phyloP scores from a whole-genome alignment of 2,888 invertebrate genomes.

The Azorinus chamasolen region DNA sequence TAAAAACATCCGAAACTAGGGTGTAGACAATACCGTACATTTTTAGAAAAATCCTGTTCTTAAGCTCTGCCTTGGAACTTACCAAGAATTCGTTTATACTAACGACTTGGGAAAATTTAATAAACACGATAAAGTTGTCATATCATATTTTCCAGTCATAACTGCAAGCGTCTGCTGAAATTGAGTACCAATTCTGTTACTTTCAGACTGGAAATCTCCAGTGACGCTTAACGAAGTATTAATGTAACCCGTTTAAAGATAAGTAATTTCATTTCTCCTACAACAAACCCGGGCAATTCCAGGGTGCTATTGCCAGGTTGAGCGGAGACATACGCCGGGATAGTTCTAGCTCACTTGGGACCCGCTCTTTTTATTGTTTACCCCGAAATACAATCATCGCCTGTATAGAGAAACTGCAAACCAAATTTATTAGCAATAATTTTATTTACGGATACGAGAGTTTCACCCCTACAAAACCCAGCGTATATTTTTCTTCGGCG shows the following conservation, averaged over 20 bases:
- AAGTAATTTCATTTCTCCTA: slow-evolving; percentile 70
- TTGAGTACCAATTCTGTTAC: too few species aligned
- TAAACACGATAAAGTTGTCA: too few species aligned
- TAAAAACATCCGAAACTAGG: too few species aligned
- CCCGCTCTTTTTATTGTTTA: slow-evolving; percentile 39
- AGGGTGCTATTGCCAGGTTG: background rate
- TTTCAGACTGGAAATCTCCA: too few species aligned
- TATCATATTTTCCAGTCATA: too few species aligned
- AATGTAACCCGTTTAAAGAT: slow-evolving; percentile 60
- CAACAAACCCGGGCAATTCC: slow-evolving; percentile 14
- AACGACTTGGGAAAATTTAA: too few species aligned
- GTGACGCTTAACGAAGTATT: slow-evolving; percentile 41
- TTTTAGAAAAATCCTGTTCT: too few species aligned
- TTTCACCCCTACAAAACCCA: slow-evolving; percentile 53
- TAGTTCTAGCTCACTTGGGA: slow-evolving; percentile 13
- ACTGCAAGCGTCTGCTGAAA: too few species aligned
- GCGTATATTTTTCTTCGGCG: slow-evolving; percentile 31
- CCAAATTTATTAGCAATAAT: slow-evolving; percentile 72
- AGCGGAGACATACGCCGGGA: background rate
- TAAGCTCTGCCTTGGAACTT: too few species aligned
- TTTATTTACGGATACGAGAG: slow-evolving; percentile 73
- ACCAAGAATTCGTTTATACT: too few species aligned
- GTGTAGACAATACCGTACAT: too few species aligned
- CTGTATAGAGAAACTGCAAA: slow-evolving; percentile 40
- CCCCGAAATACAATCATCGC: slow-evolving; percentile 39